Base-by-base conservation (phyloP, 2,888 invertebrate species). In the Agrotis segetum region DNA sequence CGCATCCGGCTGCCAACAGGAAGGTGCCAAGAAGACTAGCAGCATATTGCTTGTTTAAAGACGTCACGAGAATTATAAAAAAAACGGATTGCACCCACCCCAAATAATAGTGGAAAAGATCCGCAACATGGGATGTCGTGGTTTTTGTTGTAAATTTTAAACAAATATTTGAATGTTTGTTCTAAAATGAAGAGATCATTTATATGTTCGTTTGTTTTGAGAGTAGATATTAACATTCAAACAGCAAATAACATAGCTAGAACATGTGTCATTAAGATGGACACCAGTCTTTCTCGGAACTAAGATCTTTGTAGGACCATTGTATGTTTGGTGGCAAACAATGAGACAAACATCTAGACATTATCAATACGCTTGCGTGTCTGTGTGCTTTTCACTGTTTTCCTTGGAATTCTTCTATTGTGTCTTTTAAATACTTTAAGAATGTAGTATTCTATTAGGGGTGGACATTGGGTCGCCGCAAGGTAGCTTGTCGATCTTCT, bases 211-310 rank as follows among this genome's bases (percentile, higher is more conserved):
- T 73, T 65, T 77, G 81, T 80, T 80, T 62, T 66, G 53, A 59
- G 62, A 75, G n/a, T 34, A n/a, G 13, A 16, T 56, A 46, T 16
- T 55, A 19, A 63, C 40, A 66, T 44, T 75, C 53, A 62, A 29
- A 62, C 14, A 46, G 52, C 49, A 66, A 59, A 70, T 75, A 66
- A 19, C 59, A 77, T 67, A 29, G 47, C 44, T 52, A 7, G n/a
- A 16, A n/a, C 62, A 76, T 78, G 59, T 47, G 81, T 76, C 77
- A 81, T 46, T 64, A 49, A 47, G 47, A 74, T 49, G 64, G 24
- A 47, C 59, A 47, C 14, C 40, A 3, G 11, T 19, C 24, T 59
- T 69, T 79, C 76, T 29, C 1, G 17, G 67, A 77, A 69, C 34
- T 47, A n/a, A 74, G 19, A 49, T 21, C 40, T 24, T 44, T 61